phyloP scores from a whole-genome alignment of 2,113 vertebrate species.

The Ellobius talpinus region DNA sequence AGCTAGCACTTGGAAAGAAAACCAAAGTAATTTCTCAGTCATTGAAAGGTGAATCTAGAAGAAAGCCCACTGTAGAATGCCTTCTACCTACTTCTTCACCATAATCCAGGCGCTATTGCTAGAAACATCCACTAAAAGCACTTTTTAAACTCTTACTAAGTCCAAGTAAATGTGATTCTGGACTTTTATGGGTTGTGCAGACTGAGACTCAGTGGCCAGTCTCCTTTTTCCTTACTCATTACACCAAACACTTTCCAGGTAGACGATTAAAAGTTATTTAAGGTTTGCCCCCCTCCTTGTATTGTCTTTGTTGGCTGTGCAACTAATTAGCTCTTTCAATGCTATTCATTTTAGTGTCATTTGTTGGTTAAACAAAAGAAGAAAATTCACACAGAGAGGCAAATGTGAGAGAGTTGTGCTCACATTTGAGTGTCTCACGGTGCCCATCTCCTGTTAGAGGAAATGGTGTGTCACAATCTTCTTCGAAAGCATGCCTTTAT shows the following conservation, averaged over 20 bases:
- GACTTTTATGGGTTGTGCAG: background rate
- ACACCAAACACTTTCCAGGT: background rate
- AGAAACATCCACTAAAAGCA: constrained; percentile 44
- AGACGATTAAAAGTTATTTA: constrained; percentile 71
- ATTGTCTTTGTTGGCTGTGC: constrained; percentile 62
- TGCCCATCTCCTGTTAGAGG: constrained; percentile 74
- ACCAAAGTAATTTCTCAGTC: constrained; percentile 46
- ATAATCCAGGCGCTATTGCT: constrained; percentile 20
- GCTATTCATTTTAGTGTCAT: constrained; percentile 57
- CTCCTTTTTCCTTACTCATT: background rate
- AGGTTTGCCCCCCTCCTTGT: background rate
- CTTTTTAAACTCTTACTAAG: constrained; percentile 36
- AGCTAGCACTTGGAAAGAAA: background rate
- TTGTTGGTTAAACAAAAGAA: constrained; percentile 73
- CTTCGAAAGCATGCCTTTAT: constrained; percentile 80
- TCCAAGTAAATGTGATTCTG: background rate
- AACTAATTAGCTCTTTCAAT: constrained; percentile 66
- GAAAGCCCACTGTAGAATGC: background rate
- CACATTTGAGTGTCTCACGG: constrained; percentile 67
- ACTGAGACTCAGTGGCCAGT: background rate
- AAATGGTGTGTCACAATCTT: constrained; percentile 82
- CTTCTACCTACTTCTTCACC: constrained; percentile 26
- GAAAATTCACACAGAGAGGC: constrained; percentile 76
- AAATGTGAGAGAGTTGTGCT: constrained; percentile 79
- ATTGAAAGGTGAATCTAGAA: constrained; percentile 46